phyloP scores from a whole-genome alignment of 2,797 vertebrate genomes.

The Monodelphis domestica region DNA sequence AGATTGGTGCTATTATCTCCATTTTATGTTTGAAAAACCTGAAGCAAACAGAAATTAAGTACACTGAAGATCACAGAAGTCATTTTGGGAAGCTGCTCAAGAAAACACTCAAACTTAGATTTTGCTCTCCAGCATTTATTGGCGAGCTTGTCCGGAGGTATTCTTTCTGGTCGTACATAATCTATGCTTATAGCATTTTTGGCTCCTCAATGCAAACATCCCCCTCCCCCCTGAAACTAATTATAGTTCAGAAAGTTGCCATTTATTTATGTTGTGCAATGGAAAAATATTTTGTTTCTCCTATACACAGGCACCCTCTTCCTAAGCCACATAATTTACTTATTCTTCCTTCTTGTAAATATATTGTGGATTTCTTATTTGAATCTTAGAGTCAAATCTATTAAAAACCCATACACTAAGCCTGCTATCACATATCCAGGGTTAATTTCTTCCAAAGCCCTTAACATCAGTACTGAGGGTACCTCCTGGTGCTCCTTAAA shows the following conservation, averaged over 20 bases:
- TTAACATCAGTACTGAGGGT: not conserved
- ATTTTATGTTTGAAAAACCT: too few species aligned
- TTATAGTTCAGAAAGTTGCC: not conserved
- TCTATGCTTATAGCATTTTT: not conserved
- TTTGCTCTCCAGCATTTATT: too few species aligned
- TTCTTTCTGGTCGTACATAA: not conserved
- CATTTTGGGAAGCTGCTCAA: too few species aligned
- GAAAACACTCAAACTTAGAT: too few species aligned
- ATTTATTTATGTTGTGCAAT: not conserved
- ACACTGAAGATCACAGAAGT: too few species aligned
- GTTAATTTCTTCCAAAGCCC: not conserved
- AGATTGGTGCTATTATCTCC: too few species aligned
- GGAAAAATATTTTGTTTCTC: not conserved
- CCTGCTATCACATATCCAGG: not conserved
- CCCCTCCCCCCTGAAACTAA: not conserved
- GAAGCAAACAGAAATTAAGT: too few species aligned
- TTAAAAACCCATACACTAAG: not conserved
- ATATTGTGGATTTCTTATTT: not conserved
- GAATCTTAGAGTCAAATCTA: not conserved
- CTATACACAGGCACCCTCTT: not conserved
- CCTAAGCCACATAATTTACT: not conserved
- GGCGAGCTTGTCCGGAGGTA: not conserved
- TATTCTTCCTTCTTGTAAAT: not conserved
- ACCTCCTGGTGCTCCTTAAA: not conserved
- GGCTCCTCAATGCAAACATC: not conserved